Evolutionary conservation across 92 coral and sea anemone species (phyloP), one percentile per base, ranked within the genome.

Genomic region (Phenganax stokvisi): DNA sequence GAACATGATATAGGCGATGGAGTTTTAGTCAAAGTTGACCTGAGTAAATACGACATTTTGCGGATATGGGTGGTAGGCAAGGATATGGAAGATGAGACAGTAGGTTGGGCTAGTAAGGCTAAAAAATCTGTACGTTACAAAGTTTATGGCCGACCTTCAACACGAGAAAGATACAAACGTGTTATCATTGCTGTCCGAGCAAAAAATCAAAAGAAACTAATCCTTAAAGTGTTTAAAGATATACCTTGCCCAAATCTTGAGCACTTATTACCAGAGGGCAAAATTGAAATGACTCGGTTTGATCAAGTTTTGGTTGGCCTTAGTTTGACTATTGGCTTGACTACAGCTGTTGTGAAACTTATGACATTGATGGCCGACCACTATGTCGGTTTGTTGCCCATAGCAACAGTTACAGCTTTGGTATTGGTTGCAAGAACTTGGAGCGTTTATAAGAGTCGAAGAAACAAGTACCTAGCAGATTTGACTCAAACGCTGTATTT

Each of bases 51-150:
- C 44, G 93, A 91, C 58, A 87, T 91, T 8, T 84, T 91, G 15
- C 79, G 97, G 31, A 71, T 89, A 12, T 91, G 97, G 97, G 97
- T 89, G 0, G 84, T 91, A 56, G 97, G 97, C n/a, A 91, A 87
- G 75, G 97, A 91, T 74, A 56, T 85, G 52, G 89, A 87, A 37
- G 88, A 87, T 9, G 84, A 74, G 51, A 87, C 91, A 66, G 54
- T 60, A 72, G 88, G 30, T 20, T 88, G n/a, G 88, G 88, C 55
- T 47, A 81, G 72, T 73, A 87, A 88, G 84, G 86, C 83, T 29
- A 68, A 65, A 56, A 85, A 56, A 81, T 79, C 83, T 16, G 74
- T 79, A 1, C 67, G 83, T 17, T 79, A 79, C 74, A 58, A 54
- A 75, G 90, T 88, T 69, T 77, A 81, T 28, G 74, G 88, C 74